Conservation (phyloP, 2,888 invertebrate genomes). For the Cephus runcator region DNA sequence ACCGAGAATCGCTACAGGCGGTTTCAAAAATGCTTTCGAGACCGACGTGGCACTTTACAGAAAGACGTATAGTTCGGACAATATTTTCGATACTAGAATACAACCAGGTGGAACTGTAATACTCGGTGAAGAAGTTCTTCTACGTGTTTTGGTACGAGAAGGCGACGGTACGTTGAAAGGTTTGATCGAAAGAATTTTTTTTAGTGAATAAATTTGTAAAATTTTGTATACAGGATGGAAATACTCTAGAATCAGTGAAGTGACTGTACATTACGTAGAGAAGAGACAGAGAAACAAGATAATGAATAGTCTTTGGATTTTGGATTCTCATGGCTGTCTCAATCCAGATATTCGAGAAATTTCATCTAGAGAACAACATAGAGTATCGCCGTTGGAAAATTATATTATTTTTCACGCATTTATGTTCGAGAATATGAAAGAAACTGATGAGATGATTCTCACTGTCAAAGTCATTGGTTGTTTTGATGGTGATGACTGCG, state of each 20-base stretch:
- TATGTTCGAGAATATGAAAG: conserved; percentile 71
- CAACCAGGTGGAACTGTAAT: conserved; percentile 68
- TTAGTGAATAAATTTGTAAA: background rate
- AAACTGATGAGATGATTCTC: conserved; percentile 70
- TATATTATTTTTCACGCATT: conserved; percentile 67
- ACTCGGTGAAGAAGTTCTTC: conserved; percentile 70
- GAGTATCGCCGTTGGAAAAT: conserved; percentile 43
- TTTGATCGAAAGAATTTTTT: background rate
- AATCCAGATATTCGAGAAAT: conserved; percentile 48
- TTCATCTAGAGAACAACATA: conserved; percentile 52
- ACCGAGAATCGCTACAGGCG: conserved; percentile 67
- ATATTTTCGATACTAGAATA: conserved; percentile 66
- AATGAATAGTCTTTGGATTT: conserved; percentile 50
- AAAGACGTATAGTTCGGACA: conserved; percentile 63
- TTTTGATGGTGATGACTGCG: conserved; percentile 68
- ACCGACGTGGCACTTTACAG: conserved; percentile 68
- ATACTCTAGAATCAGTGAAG: conserved; percentile 69
- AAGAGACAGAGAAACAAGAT: conserved; percentile 38
- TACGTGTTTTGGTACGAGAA: conserved; percentile 68
- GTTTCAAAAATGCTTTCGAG: conserved; percentile 68
- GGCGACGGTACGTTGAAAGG: conserved; percentile 67
- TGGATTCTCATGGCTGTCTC: conserved; percentile 49
- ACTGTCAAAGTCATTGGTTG: conserved; percentile 70
- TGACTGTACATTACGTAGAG: conserved; percentile 58
- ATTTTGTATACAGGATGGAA: conserved; percentile 65